phyloP scores from a whole-genome alignment of 2,888 invertebrate species.

The Scaptomyza caliginosa region DNA sequence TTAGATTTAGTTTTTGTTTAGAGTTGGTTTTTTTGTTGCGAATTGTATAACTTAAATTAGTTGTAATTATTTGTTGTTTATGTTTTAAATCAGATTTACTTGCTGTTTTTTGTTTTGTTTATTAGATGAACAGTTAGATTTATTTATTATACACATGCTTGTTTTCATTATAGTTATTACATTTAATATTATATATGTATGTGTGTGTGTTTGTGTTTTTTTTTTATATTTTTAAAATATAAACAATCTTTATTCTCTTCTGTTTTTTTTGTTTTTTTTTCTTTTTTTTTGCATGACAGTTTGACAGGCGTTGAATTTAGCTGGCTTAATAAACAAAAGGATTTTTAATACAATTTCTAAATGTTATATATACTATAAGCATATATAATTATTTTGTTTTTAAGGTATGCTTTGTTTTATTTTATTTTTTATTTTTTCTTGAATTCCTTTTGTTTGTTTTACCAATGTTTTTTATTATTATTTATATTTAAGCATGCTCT shows the following conservation, averaged over 20 bases:
- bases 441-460: constrained; percentile 24
- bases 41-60: constrained; percentile 57
- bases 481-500: constrained; percentile 31
- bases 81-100: constrained; percentile 46
- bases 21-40: constrained; percentile 37
- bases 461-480: constrained; percentile 13
- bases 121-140: constrained; percentile 27
- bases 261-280: constrained; percentile 59
- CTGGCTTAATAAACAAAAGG: constrained; percentile 9
- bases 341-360: constrained; percentile 27
- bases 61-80: constrained; percentile 34
- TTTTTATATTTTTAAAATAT: constrained; percentile 80
- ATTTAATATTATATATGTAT: constrained; percentile 43
- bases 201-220: constrained; percentile 26
- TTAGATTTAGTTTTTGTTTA: constrained; percentile 31
- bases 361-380: neutral
- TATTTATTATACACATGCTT: constrained; percentile 58
- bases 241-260: constrained; percentile 83
- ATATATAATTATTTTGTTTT: neutral
- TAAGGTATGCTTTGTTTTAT: constrained; percentile 41
- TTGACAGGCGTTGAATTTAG: constrained; percentile 30
- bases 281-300: constrained; percentile 49
- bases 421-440: neutral
- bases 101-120: constrained; percentile 34
- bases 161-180: constrained; percentile 19